Conservation (phyloP, 2,888 invertebrate genomes). For the Agapostemon virescens region DNA sequence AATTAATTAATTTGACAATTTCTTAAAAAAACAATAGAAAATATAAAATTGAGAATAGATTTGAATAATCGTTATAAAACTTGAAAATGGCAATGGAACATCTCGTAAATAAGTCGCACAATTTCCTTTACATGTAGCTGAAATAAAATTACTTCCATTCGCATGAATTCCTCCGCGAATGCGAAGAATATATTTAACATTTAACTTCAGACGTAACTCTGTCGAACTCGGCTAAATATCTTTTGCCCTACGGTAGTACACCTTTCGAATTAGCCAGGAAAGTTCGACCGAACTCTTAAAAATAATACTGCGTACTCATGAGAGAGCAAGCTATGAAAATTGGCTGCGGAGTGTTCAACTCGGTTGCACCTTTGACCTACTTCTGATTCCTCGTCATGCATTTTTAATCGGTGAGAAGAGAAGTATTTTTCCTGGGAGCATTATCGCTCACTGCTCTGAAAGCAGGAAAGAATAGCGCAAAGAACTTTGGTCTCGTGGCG, state of each 20-base stretch:
- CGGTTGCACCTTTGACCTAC: constrained; percentile 25
- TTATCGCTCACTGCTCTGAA: constrained; percentile 8
- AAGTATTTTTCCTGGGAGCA: constrained; percentile 21
- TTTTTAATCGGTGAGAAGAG: constrained; percentile 30
- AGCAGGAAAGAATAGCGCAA: not conserved
- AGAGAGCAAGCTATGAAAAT: constrained; percentile 16
- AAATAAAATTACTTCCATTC: not conserved
- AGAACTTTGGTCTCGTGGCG: constrained; percentile 9
- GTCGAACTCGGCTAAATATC: not conserved
- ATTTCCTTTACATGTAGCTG: not conserved
- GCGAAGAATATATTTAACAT: not conserved
- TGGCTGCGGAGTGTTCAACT: constrained; percentile 15
- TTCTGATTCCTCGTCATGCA: constrained; percentile 28
- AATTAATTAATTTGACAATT: too few relatives aligned
- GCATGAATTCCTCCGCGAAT: too few relatives aligned
- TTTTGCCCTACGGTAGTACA: not conserved
- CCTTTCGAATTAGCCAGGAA: not conserved
- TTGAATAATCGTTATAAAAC: too few relatives aligned
- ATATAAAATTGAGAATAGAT: too few relatives aligned
- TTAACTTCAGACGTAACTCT: not conserved
- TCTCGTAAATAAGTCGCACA: not conserved
- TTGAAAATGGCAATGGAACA: not conserved
- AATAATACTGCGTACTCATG: constrained; percentile 18
- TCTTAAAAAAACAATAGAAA: too few relatives aligned
- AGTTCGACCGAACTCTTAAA: constrained; percentile 1